Conservation (phyloP, 1,140 invertebrate genomes). For the Heliothis virescens region DNA sequence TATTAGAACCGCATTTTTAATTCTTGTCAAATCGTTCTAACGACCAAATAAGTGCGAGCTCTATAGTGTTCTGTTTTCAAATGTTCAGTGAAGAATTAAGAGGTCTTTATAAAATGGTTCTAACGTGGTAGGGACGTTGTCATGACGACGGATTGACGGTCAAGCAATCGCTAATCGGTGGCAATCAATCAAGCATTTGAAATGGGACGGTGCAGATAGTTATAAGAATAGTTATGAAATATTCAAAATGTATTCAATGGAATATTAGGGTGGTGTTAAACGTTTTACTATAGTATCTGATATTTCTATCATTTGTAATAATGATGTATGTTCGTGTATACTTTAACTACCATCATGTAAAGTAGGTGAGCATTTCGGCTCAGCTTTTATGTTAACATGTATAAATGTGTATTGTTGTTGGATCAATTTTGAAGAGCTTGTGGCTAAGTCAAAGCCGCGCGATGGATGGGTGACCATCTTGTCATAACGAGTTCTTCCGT, state of each 20-base stretch:
- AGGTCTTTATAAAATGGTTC: slow-evolving; percentile 60
- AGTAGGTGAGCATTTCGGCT: background rate
- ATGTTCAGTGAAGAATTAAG: slow-evolving; percentile 46
- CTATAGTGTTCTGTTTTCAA: slow-evolving; percentile 46
- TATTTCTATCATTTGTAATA: background rate
- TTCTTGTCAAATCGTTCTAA: slow-evolving; percentile 43
- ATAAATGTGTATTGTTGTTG: no score
- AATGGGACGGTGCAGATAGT: slow-evolving; percentile 54
- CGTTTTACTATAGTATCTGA: background rate
- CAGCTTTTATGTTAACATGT: no score
- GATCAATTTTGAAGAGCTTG: no score
- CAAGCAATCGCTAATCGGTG: slow-evolving; percentile 66
- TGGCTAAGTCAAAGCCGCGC: no score
- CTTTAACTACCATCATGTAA: background rate
- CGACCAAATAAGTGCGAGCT: slow-evolving; percentile 52
- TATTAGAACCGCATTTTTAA: slow-evolving; percentile 33
- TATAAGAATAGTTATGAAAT: slow-evolving; percentile 38
- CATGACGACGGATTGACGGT: slow-evolving; percentile 60
- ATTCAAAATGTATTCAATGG: slow-evolving; percentile 32
- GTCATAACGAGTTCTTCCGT: no score
- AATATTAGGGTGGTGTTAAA: background rate
- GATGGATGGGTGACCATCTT: no score
- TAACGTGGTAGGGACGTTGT: slow-evolving; percentile 57
- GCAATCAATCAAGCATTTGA: slow-evolving; percentile 71
- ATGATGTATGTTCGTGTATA: background rate